Base-by-base conservation (phyloP, 2,888 invertebrate genomes). In the Sialis lutaria region DNA sequence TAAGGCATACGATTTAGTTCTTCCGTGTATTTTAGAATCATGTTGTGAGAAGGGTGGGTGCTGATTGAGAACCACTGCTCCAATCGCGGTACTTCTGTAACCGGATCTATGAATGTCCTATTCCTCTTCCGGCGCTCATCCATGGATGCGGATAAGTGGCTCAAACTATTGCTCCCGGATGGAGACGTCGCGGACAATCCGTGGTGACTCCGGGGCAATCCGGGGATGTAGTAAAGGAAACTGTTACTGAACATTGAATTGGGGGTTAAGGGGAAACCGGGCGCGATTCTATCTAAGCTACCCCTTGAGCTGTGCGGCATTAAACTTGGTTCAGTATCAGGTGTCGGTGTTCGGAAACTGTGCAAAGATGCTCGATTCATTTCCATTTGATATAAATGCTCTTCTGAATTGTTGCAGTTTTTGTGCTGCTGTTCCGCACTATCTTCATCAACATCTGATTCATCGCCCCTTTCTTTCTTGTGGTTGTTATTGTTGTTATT, bases 31-130 rank as follows among this genome's bases (percentile, higher is more conserved):
- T 96, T 93, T 55, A 97, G 77, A 59, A 98, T 97, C 61, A 96
- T 74, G 69, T 92, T 90, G 68, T 97, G 96, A 56, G 95, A 92
- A 37, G 98, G 98, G 69, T 98, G 97, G 34, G 97, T 97, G 67
- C 97, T 97, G 68, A 92, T 82, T 33, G 86, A 82, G 67, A 96
- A 97, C 95, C 96, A 96, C 61, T 90, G 87, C 62, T 91, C 91
- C 52, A 91, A 69, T 52, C 89, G 79, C 13, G 91, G 91, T 48
- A 98, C 93, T 70, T 98, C 98, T 10, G 95, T 92, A 22, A 97
- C 90, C 0, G 98, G 98, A 68, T 98, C 98, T 59, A 98, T 98
- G 69, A 98, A 98, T 40, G 98, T 96, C 54, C 98, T 79, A 65
- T 96, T 97, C 40, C 98, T 79, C 64, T 95, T 92, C 53, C 93